phyloP scores from a whole-genome alignment of 2,113 vertebrate species.

The Haliaeetus leucogaster region DNA sequence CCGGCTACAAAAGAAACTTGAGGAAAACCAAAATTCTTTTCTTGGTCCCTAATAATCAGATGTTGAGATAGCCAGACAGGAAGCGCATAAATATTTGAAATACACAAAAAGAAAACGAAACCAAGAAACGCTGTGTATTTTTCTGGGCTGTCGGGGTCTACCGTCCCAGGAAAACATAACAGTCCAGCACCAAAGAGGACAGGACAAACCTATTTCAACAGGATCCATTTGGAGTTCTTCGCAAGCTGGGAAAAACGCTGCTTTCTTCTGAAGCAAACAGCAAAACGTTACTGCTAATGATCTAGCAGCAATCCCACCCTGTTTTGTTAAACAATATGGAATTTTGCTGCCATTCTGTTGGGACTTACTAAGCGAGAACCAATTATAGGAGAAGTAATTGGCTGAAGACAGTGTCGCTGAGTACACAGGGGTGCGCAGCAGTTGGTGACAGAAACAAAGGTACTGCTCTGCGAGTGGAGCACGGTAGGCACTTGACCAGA shows the following conservation, averaged over 20 bases:
- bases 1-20: too few species aligned
- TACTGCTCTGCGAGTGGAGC: not conserved
- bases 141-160: not conserved
- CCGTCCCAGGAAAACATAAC: accelerated
- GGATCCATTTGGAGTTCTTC: not conserved
- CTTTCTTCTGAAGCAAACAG: not conserved
- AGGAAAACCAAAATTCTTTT: not conserved
- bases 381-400: accelerated
- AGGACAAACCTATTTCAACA: not conserved
- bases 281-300: not conserved
- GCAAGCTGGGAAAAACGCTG: not conserved
- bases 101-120: not conserved
- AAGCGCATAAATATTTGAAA: not conserved
- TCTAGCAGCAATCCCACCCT: not conserved
- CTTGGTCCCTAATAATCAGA: not conserved
- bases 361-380: not conserved
- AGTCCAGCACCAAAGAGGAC: accelerated
- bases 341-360: not conserved
- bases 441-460: not conserved
- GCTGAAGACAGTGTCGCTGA: not conserved
- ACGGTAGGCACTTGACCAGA: too few species aligned
- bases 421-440: not conserved
- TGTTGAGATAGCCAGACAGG: not conserved
- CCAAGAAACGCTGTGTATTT: not conserved
- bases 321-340: not conserved